Evolutionary conservation across 1,140 invertebrate species (phyloP).

Genomic region (Pinna nobilis): DNA sequence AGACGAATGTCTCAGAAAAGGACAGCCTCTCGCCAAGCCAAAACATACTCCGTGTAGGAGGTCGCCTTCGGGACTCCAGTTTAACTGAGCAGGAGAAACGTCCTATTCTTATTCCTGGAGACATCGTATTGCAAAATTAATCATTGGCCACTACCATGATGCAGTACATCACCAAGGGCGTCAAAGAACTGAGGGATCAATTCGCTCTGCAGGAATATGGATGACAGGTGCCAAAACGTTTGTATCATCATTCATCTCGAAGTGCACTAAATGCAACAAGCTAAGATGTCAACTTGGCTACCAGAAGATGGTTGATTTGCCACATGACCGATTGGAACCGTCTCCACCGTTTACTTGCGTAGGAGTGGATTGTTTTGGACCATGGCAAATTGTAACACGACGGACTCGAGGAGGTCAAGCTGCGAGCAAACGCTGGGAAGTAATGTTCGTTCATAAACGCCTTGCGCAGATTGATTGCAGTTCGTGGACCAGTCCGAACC

Average conservation of each 20-base stretch:
- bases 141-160: constrained; percentile 23
- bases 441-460: constrained; percentile 47
- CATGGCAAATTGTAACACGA: constrained; percentile 9
- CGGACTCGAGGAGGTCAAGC: constrained; percentile 9
- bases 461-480: constrained; percentile 12
- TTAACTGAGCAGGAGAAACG: neutral
- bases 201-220: constrained; percentile 30
- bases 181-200: constrained; percentile 23
- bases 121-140: constrained; percentile 1
- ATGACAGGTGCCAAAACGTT: constrained; percentile 28
- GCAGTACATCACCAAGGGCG: constrained; percentile 16
- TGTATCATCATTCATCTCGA: constrained; percentile 10
- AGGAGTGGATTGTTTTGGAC: constrained; percentile 30
- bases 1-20: neutral
- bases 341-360: constrained; percentile 24
- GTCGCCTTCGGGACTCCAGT: neutral
- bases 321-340: neutral
- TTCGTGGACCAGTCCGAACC: neutral
- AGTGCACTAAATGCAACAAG: constrained; percentile 26
- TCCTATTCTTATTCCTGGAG: constrained; percentile 14
- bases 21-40: neutral
- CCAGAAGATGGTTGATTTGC: constrained; percentile 31
- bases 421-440: constrained; percentile 30
- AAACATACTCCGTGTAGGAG: constrained; percentile 22
- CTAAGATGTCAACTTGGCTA: constrained; percentile 6